Evolutionary conservation across 2,797 vertebrate species (phyloP).

Genomic region (Coracias cyanogaster): DNA sequence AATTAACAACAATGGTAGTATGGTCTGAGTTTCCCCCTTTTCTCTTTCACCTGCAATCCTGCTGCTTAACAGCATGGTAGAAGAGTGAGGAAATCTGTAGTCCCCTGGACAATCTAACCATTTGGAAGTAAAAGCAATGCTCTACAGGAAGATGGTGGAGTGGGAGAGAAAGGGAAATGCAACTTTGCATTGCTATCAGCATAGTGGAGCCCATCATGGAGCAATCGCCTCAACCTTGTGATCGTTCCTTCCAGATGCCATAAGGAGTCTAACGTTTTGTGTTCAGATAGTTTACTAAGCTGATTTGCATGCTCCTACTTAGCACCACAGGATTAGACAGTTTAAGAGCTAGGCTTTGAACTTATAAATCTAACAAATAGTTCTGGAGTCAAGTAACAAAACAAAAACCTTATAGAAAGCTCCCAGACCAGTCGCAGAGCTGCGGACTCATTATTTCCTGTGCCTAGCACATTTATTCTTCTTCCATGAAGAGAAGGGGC

Average conservation of each 20-base stretch:
- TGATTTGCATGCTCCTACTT: slow-evolving; percentile 73
- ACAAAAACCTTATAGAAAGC: slow-evolving; percentile 33
- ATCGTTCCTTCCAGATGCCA: slow-evolving; percentile 41
- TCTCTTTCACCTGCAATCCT: not conserved
- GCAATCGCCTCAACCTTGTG: not conserved
- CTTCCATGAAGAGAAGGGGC: not conserved
- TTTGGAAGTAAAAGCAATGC: not conserved
- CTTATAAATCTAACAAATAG: slow-evolving; percentile 60
- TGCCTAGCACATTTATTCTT: not conserved
- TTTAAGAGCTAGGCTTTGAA: slow-evolving; percentile 56
- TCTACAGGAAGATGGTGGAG: not conserved
- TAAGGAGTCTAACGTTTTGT: slow-evolving; percentile 13
- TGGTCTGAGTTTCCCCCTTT: not conserved
- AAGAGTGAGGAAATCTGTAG: not conserved
- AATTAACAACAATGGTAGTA: not conserved
- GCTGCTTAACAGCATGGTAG: not conserved
- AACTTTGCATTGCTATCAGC: not conserved
- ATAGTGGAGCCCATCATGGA: not conserved
- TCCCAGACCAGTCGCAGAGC: not conserved
- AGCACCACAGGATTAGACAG: slow-evolving; percentile 54
- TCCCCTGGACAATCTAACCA: not conserved
- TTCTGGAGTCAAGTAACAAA: slow-evolving; percentile 60
- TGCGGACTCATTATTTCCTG: not conserved
- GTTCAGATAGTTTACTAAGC: slow-evolving; percentile 66
- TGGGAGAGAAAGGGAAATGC: not conserved